These are phyloP conservation scores for Oceanites oceanicus DNA, from an alignment of 2,113 vertebrate species.

Conservation along the genomic window DNA sequence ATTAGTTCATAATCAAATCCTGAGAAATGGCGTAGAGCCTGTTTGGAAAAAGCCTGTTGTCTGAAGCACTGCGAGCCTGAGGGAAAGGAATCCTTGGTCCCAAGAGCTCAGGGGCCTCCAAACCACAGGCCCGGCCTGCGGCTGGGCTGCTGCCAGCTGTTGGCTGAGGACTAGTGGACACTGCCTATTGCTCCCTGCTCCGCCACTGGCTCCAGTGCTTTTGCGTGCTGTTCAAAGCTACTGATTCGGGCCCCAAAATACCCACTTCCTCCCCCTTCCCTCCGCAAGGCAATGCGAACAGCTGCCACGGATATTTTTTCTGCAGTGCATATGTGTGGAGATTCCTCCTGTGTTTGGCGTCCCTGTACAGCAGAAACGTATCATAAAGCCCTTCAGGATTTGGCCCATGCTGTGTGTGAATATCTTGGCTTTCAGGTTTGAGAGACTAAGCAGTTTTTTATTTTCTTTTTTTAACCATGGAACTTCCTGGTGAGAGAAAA, in stretches of 20 bases:
- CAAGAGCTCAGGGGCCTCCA: not conserved
- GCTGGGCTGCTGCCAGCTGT: not conserved
- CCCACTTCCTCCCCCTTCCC: not conserved
- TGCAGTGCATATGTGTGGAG: conserved; percentile 6
- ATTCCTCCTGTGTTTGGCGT: conserved; percentile 6
- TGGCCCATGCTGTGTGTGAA: not conserved
- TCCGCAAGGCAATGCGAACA: not conserved
- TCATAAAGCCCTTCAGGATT: conserved; percentile 6
- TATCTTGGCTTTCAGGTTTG: conserved; percentile 25
- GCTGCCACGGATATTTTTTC: conserved; percentile 45
- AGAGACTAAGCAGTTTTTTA: not conserved
- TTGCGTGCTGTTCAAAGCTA: conserved; percentile 22
- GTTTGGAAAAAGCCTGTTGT: not conserved
- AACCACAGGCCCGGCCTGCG: not conserved
- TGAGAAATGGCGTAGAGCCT: not conserved
- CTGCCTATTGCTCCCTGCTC: not conserved
- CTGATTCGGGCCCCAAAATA: not conserved
- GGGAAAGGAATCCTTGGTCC: not conserved
- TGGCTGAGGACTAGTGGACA: not conserved
- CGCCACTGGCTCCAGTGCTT: not conserved
- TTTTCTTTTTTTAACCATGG: not conserved
- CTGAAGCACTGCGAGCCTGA: not conserved
- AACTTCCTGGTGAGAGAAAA: not conserved
- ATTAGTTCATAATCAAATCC: conserved; percentile 10
- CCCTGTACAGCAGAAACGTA: not conserved